phyloP scores from a whole-genome alignment of 2,888 invertebrate genomes.

The Caradrina clavipalpis region DNA sequence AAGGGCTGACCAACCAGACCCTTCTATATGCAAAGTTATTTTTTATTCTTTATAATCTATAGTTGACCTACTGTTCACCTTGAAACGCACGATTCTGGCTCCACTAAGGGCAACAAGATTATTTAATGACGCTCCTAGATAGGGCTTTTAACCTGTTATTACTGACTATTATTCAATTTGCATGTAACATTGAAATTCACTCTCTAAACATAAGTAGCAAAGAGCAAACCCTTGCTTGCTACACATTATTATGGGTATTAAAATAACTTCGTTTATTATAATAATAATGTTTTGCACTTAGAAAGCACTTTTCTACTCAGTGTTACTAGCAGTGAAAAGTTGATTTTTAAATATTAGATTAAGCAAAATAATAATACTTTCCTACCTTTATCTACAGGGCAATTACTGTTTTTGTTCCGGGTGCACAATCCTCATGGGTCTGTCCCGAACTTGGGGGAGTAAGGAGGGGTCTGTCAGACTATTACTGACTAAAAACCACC shows the following conservation, averaged over 20 bases:
- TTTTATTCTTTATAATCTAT: slow-evolving; percentile 9
- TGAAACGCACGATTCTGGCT: slow-evolving; percentile 41
- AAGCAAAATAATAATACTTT: not conserved
- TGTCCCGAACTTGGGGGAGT: no score
- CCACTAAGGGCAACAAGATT: slow-evolving; percentile 44
- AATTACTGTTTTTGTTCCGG: no score
- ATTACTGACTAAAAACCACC: no score
- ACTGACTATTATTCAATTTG: slow-evolving; percentile 56
- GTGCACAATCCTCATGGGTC: no score
- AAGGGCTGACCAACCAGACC: not conserved
- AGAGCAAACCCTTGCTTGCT: slow-evolving; percentile 9
- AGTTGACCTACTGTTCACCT: slow-evolving; percentile 32
- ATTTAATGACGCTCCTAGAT: slow-evolving; percentile 51
- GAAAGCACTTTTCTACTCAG: slow-evolving; percentile 20
- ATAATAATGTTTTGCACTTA: slow-evolving; percentile 26
- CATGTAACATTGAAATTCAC: slow-evolving; percentile 56
- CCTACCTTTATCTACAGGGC: no score
- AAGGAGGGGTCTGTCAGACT: no score
- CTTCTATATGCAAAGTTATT: not conserved
- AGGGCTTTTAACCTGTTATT: slow-evolving; percentile 47
- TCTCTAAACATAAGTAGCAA: slow-evolving; percentile 44
- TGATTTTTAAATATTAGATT: not conserved
- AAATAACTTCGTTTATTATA: slow-evolving; percentile 32
- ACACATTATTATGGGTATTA: slow-evolving; percentile 27
- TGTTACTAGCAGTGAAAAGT: not conserved